phyloP scores from a whole-genome alignment of 2,888 invertebrate species.

The Smittia sp. region DNA sequence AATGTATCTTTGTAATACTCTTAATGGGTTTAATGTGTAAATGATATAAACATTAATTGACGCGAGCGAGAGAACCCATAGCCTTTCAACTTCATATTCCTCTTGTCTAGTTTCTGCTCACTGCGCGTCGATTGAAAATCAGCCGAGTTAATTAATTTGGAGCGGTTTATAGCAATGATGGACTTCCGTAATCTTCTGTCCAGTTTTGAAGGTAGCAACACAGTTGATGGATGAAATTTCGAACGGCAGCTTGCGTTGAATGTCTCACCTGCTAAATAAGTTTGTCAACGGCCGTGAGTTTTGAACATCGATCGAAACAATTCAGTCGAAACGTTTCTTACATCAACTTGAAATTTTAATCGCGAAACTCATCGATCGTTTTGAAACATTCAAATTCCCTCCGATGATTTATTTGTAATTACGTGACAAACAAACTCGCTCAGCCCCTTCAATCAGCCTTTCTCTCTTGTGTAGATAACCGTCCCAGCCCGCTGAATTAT shows the following conservation, averaged over 20 bases:
- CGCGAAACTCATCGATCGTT: background rate
- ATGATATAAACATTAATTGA: constrained; percentile 36
- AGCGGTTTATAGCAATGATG: too few species aligned
- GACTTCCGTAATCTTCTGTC: too few species aligned
- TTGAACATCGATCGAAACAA: too few species aligned
- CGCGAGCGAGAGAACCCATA: constrained; percentile 1
- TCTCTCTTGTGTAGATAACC: too few species aligned
- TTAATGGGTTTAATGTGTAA: constrained; percentile 41
- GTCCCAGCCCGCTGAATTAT: constrained; percentile 20
- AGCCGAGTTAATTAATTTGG: background rate
- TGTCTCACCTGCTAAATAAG: too few species aligned
- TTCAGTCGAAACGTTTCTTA: too few species aligned
- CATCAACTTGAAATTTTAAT: too few species aligned
- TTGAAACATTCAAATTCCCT: background rate
- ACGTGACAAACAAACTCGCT: background rate
- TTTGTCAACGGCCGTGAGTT: too few species aligned
- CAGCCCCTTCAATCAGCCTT: background rate
- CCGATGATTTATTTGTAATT: background rate
- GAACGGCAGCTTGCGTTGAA: too few species aligned
- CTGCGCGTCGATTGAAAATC: background rate
- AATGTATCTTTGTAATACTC: constrained; percentile 28
- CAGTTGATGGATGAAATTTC: too few species aligned
- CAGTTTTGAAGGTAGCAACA: too few species aligned
- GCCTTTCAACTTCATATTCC: constrained; percentile 13
- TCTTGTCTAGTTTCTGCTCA: background rate